Evolutionary conservation across 2,113 vertebrate species (phyloP).

Genomic region (Tricholaema leucomelas): DNA sequence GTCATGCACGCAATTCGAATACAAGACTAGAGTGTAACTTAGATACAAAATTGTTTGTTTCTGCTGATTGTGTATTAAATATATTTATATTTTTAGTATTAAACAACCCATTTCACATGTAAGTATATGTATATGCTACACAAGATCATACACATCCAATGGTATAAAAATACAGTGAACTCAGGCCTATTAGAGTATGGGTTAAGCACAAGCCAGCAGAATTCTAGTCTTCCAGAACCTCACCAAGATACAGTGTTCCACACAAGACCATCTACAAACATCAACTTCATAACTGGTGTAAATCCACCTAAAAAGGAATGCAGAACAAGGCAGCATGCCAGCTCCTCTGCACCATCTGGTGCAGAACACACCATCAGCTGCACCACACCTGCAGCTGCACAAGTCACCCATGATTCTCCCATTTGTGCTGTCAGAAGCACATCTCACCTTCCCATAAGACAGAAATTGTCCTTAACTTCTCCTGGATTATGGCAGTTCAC

Average conservation of each 20-base stretch:
- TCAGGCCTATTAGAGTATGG: neutral
- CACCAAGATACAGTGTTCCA: neutral
- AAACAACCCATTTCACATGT: neutral
- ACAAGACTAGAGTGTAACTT: neutral
- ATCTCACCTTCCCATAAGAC: neutral
- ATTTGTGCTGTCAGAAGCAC: neutral
- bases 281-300: neutral
- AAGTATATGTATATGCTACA: neutral
- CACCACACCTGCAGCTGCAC: neutral
- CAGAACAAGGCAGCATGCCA: neutral
- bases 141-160: rapidly evolving
- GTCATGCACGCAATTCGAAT: neutral
- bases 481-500: neutral
- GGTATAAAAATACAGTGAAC: neutral
- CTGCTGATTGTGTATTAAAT: neutral
- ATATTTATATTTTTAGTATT: neutral
- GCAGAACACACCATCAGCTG: neutral
- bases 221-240: neutral
- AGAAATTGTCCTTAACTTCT: neutral
- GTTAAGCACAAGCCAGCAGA: neutral
- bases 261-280: neutral
- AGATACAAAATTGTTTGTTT: neutral
- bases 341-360: neutral
- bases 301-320: neutral
- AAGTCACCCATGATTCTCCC: neutral